A percentile compares a stretch with the other conserved stretches of the same genome.
Conservation (phyloP, 2,113 vertebrate species). For the Coryphaenoides rupestris region DNA sequence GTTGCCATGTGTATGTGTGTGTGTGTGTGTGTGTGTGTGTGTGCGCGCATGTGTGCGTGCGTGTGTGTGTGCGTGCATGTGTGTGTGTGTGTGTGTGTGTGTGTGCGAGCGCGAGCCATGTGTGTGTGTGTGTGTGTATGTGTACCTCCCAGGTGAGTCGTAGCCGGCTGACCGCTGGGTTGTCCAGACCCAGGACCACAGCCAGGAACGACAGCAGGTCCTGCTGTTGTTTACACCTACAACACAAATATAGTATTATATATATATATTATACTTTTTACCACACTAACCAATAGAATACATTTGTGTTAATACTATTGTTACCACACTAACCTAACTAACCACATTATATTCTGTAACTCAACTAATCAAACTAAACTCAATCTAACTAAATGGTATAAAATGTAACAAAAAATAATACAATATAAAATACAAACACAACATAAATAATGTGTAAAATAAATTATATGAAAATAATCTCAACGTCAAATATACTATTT, state of each 20-base stretch:
- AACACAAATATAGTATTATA: conserved; percentile 6
- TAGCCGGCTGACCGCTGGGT: conserved; percentile 86
- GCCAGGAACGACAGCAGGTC: conserved; percentile 94
- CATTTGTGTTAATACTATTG: too few relatives aligned
- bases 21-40: conserved; percentile 3
- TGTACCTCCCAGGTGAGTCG: conserved; percentile 94
- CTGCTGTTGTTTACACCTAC: conserved; percentile 96
- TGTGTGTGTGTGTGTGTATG: conserved; percentile 12
- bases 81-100: conserved; percentile 2
- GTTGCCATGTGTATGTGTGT: background rate
- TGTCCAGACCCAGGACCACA: conserved; percentile 89
- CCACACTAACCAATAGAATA: too few relatives aligned
- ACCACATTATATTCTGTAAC: too few relatives aligned
- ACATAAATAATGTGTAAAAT: background rate
- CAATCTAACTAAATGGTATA: too few relatives aligned
- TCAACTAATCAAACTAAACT: too few relatives aligned
- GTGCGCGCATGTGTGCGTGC: conserved; percentile 13
- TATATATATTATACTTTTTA: too few relatives aligned
- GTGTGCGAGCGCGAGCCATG: background rate
- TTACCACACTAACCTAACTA: conserved; percentile 10
- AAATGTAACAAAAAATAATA: background rate
- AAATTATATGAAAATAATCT: too few relatives aligned
- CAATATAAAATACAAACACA: too few relatives aligned
- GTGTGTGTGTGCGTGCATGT: conserved; percentile 11
- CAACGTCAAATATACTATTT: background rate